Base-by-base conservation (phyloP, 2,888 invertebrate species). In the Heterodera filipjevi region DNA sequence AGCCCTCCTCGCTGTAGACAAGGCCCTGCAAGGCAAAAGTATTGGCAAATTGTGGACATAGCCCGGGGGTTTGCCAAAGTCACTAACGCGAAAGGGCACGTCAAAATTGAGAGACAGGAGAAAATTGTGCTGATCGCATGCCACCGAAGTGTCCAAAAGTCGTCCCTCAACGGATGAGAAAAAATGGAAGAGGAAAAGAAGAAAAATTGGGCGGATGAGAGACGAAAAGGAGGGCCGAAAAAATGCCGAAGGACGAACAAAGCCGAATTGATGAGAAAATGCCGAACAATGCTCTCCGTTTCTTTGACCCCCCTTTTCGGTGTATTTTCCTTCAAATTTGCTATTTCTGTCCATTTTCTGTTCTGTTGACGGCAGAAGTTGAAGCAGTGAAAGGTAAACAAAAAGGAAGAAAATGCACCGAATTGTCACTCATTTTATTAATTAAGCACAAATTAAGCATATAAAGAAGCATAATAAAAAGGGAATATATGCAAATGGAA, bases 1-100 rank as follows among this genome's bases (percentile, higher is more conserved):
- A 79, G 14, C 88, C 88, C 73, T 86, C 83, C 70, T 87, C 87
- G 72, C 85, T 86, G 81, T 85, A 87, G 49, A 88, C 84, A 35
- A 85, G 82, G 12, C 88, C 88, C 49, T 73, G 12, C 3, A 59
- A 59, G 77, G 12, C 27, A 66, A 68, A 68, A 68, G 32, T 30
- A 27, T 30, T 22, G 27, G 1, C 1, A 14, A 33, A 33, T 66
- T n/a, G n/a, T n/a, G 68, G 0, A 33, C 22, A 27, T n/a, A n/a
- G 27, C 59, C 59, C 10, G 27, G 12, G 39, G 39, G 39, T 39
- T 39, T 39, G 39, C 39, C 39, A 1, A 39, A 10, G 6, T 39
- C 39, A 39, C 39, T 12, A 6, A 68, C 68, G 30, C 66, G 82
- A 77, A 88, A 88, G 2, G 83, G 81, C 16, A 84, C 84, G 79